phyloP scores from a whole-genome alignment of 2,113 vertebrate species.

The Triplophysa dalaica region DNA sequence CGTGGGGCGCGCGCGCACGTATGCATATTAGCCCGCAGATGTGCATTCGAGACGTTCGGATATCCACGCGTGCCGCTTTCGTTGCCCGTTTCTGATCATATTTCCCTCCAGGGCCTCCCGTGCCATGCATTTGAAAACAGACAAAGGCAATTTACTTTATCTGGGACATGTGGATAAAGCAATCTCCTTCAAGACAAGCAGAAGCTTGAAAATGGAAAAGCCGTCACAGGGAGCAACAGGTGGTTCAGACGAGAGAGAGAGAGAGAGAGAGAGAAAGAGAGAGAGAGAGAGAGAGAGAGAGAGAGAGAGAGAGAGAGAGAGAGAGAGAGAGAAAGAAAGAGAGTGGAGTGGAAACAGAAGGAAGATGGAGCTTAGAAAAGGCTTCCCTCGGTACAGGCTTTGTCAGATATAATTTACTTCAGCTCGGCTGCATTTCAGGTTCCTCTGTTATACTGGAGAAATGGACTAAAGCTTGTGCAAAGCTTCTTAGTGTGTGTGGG shows the following conservation, averaged over 20 bases:
- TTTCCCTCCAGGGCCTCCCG: slow-evolving; percentile 14
- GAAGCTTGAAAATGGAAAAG: slow-evolving; percentile 14
- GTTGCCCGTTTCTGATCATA: slow-evolving; percentile 14
- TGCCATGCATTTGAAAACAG: slow-evolving; percentile 32
- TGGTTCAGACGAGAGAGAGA: neutral
- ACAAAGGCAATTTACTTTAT: slow-evolving; percentile 40
- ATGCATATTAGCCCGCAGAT: neutral
- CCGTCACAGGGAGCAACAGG: slow-evolving; percentile 17
- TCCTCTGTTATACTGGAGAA: slow-evolving; percentile 16
- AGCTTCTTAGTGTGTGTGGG: neutral
- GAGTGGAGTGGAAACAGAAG: neutral
- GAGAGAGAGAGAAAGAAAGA: neutral
- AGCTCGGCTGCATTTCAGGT: neutral
- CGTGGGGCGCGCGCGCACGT: neutral
- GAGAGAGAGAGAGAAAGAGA: neutral
- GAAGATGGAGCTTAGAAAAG: slow-evolving; percentile 21
- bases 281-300: neutral
- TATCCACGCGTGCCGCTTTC: slow-evolving; percentile 18
- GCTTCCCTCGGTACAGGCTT: slow-evolving; percentile 29
- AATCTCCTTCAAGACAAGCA: slow-evolving; percentile 32
- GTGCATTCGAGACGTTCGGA: neutral
- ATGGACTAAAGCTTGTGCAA: neutral
- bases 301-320: neutral
- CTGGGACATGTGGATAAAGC: slow-evolving; percentile 41
- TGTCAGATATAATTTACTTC: slow-evolving; percentile 41